A percentile compares a stretch with the other conserved stretches of the same genome.
Conservation (phyloP, 2,888 invertebrate genomes). For the Siphlonurus alternatus region DNA sequence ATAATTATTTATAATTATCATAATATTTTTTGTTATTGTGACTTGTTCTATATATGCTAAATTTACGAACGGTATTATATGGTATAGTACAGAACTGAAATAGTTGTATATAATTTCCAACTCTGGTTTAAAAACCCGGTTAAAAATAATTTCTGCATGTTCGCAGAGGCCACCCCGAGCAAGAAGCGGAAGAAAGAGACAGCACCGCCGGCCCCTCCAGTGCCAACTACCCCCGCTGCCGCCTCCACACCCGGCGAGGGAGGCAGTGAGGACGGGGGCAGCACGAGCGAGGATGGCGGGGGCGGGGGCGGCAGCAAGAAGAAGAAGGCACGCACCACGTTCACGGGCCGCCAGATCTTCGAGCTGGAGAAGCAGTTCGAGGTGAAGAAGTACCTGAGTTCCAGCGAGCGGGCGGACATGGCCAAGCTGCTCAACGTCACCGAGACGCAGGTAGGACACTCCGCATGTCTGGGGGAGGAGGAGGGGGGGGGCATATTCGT, state of each 20-base stretch:
- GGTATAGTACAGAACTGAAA: no score
- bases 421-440: conserved; percentile 86
- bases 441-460: conserved; percentile 72
- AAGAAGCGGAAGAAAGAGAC: background rate
- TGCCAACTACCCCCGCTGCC: background rate
- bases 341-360: conserved; percentile 90
- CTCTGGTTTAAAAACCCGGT: background rate
- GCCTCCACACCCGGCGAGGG: conserved; percentile 5
- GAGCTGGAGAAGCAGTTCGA: conserved; percentile 94
- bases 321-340: conserved; percentile 86
- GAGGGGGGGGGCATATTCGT: no score
- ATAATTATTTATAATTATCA: no score
- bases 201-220: conserved; percentile 11
- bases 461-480: no score
- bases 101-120: no score
- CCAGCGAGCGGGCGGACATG: conserved; percentile 87
- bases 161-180: background rate
- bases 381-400: conserved; percentile 88
- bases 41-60: no score
- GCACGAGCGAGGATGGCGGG: conserved; percentile 16
- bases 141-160: background rate
- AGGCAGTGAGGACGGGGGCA: conserved; percentile 15
- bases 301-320: conserved; percentile 35
- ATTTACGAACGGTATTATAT: no score
- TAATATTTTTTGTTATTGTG: no score